A percentile compares a stretch with the other conserved stretches of the same genome.
Conservation (phyloP, 2,888 invertebrate species). For the Phoronis australis region DNA sequence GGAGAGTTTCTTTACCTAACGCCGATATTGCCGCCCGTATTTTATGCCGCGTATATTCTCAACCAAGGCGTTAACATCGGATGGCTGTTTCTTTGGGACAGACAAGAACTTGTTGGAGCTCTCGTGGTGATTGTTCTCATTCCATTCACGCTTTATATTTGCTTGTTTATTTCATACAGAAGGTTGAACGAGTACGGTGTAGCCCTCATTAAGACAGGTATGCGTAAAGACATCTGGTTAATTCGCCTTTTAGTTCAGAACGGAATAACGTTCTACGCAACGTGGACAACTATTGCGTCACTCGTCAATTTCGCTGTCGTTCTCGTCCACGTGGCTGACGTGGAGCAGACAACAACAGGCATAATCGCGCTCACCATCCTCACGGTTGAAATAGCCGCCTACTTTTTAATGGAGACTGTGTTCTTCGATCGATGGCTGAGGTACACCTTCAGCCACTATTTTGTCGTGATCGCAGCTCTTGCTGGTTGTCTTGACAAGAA, state of each 20-base stretch:
- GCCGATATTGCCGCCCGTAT: conserved; percentile 23
- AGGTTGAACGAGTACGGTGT: conserved; percentile 16
- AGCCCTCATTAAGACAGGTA: conserved; percentile 11
- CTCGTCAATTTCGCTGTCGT: conserved; percentile 26
- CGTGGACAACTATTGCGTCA: conserved; percentile 26
- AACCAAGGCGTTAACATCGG: conserved; percentile 30
- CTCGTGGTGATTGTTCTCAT: conserved; percentile 19
- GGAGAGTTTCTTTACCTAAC: conserved; percentile 28
- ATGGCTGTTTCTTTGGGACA: conserved; percentile 40
- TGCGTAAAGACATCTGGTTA: conserved; percentile 24
- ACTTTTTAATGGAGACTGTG: too few species aligned
- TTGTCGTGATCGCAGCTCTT: too few species aligned
- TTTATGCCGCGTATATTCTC: conserved; percentile 27
- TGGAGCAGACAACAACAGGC: too few species aligned
- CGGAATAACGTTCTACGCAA: conserved; percentile 28
- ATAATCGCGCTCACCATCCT: too few species aligned
- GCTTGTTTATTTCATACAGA: conserved; percentile 19
- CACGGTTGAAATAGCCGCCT: too few species aligned
- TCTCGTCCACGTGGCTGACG: too few species aligned
- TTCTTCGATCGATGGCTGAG: too few species aligned
- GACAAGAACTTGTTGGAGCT: conserved; percentile 25
- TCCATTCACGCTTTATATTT: conserved; percentile 18
- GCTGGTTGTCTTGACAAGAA: too few species aligned
- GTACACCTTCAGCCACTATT: too few species aligned
- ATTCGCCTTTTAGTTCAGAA: conserved; percentile 26